Evolutionary conservation across 2,113 vertebrate genomes (phyloP), one percentile per base, ranked within the genome.

Genomic region (Thalassoma bifasciatum): DNA sequence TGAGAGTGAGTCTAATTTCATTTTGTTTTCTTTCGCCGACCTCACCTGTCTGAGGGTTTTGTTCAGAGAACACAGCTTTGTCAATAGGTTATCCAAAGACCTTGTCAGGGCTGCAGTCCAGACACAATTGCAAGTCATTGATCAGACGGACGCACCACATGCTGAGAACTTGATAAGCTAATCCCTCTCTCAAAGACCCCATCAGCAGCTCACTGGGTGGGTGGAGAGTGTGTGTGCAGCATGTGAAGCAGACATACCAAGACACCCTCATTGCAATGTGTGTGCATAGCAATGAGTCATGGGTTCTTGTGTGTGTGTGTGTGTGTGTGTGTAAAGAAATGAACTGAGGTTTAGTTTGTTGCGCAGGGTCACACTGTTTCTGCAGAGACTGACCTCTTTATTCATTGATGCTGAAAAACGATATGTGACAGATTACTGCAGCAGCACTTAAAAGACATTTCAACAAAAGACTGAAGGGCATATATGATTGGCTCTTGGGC

Each of bases 71-170:
- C 80, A 81, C 65, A 60, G 61, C 49, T 72, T 16, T 72, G 91
- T 92, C 93, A 82, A 92, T 92, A 93, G 93, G 91, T 94, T 93
- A 94, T 93, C 92, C 83, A 89, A 89, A 92, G 91, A 91, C 88
- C 90, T 93, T 91, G 91, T 89, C 62, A 34, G 68, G 79, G 80
- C 81, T 72, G 72, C 76, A 77, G 88, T 83, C 72, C 65, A 26
- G 83, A 74, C 89, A 86, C 90, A 90, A 90, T 90, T 84, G 88
- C 44, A 17, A 79, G 67, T 72, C 89, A 94, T 93, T 88, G 93
- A 94, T 95, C 90, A 90, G 89, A 81, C 77, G 38, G 80, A 77
- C 59, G 60, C 88, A 75, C 71, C 66, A 40, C 90, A 86, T 86
- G 81, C 85, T 76, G 89, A 84, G 86, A 87, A 87, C 79, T 90